A percentile compares a stretch with the other conserved stretches of the same genome.
Evolutionary conservation across 1,140 invertebrate species (phyloP).

Genomic region (Bombus sylvicola): DNA sequence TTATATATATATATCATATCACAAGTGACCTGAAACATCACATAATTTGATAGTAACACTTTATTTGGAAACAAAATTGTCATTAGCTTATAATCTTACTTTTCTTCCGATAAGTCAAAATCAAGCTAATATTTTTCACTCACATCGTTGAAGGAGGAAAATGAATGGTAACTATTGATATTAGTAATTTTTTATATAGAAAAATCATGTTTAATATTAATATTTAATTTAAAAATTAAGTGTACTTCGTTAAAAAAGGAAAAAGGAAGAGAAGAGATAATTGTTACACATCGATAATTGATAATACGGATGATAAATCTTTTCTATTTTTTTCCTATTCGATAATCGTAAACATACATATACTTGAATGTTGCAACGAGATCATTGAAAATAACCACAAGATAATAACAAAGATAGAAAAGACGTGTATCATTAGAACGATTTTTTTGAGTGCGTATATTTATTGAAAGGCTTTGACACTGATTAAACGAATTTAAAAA

Average conservation of each 20-base stretch:
- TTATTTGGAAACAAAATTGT: neutral
- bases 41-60: neutral
- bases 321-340: neutral
- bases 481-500: neutral
- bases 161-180: too few relatives aligned
- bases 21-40: constrained; percentile 56
- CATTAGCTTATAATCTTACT: neutral
- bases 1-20: constrained; percentile 24
- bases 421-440: neutral
- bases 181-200: too few relatives aligned
- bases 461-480: neutral
- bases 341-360: neutral
- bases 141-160: neutral
- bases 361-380: too few relatives aligned
- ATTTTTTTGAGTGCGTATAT: neutral
- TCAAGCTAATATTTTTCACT: neutral
- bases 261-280: too few relatives aligned
- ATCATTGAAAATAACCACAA: neutral
- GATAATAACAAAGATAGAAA: neutral
- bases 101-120: neutral
- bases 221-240: too few relatives aligned
- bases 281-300: too few relatives aligned
- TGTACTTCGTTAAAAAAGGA: too few relatives aligned
- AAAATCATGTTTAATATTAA: too few relatives aligned
- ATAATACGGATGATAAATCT: too few relatives aligned